These are phyloP conservation scores for Guaruba guarouba DNA, from an alignment of 2,113 vertebrate genomes.

Conservation along the genomic window DNA sequence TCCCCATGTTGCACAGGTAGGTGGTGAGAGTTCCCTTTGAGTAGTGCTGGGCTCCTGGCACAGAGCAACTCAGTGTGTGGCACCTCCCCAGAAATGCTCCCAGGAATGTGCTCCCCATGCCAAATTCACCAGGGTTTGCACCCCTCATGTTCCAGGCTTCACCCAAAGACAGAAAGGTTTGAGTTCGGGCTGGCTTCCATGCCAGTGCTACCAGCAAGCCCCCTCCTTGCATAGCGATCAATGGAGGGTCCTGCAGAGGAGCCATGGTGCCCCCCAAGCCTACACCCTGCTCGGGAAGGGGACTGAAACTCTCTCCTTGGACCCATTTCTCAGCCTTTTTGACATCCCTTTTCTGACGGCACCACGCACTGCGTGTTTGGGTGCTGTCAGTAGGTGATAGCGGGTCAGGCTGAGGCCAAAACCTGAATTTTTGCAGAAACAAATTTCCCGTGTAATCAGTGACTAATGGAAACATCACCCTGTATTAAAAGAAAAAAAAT, in stretches of 20 bases:
- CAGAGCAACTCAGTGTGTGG: rapidly evolving
- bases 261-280: not conserved
- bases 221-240: not conserved
- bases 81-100: not conserved
- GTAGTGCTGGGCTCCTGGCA: rapidly evolving
- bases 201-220: not conserved
- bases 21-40: not conserved
- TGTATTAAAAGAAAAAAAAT: constrained; percentile 8
- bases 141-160: not conserved
- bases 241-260: not conserved
- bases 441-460: constrained; percentile 18
- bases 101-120: rapidly evolving
- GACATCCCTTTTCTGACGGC: not conserved
- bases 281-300: rapidly evolving
- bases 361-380: not conserved
- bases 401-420: constrained; percentile 12
- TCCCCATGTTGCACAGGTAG: not conserved
- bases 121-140: not conserved
- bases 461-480: constrained; percentile 58
- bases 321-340: not conserved
- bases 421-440: not conserved
- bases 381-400: not conserved
- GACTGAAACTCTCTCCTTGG: not conserved
- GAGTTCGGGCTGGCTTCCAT: not conserved
- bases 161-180: not conserved